Evolutionary conservation across 2,888 invertebrate genomes (phyloP), one percentile per base, ranked within the genome.

Genomic region (Protophormia terraenovae): DNA sequence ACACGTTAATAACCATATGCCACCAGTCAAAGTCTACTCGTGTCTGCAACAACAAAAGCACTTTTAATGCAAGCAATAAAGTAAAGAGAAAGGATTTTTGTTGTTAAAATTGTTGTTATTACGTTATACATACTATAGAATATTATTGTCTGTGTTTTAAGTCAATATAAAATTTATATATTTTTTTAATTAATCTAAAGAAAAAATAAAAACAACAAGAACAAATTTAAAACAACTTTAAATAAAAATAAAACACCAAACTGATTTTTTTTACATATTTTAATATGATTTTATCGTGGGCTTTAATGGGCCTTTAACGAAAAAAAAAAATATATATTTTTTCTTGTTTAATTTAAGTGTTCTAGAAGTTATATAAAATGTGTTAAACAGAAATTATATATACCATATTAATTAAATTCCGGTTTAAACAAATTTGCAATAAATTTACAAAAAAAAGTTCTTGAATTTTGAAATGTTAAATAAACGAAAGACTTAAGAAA

Each of bases 51-150:
- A 41, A 0, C n/a, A n/a, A 38, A 14, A 47, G 29, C 53, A 24
- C 41, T 7, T 24, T 69, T 53, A 66, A 41, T 76, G 72, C 77
- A 72, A 60, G 72, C 77, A 72, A 60, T 72, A 53, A 72, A 69
- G 19, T 66, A 80, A 86, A 86, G 83, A 86, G 86, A 86, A 86
- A 86, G 86, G 86, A 86, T 83, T 83, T 73, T 76, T 69, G 50
- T 67, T 60, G 35, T 53, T 47, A 24, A 22, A 24, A 38, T 41
- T 67, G 14, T 32, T 45, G 3, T 1, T 58, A 47, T 58, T 55
- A 73, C 45, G 29, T 69, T 53, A 14, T 35, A 19, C 6, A 67
- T 16, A 45, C 27, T 24, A 41, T n/a, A 72, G n/a, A 47, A 67
- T 29, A 16, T 64, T 53, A 29, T n/a, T n/a, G n/a, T n/a, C n/a